Base-by-base conservation (phyloP, 2,888 invertebrate genomes). In the Magallana nippona region DNA sequence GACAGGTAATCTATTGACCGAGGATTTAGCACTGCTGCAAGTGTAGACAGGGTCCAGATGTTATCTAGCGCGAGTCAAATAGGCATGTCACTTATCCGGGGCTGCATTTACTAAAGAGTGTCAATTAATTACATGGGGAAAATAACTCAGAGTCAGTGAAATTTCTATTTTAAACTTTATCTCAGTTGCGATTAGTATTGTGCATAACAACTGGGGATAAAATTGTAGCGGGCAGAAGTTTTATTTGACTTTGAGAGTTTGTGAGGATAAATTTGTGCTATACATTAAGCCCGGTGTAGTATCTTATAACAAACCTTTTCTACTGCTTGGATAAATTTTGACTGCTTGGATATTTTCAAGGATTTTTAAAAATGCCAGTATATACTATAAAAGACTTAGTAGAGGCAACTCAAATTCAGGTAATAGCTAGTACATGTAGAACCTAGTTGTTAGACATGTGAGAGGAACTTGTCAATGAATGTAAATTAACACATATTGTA, bases 401-500 rank as follows among this genome's bases (percentile, higher is more conserved):
- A 22, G 71, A 71, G 27, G 71, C 71, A 71, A 71, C 71, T 22
- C 71, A 71, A 27, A 22, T 27, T 27, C 71, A 71, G 71, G 71
- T 71, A 71, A 27, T 71, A 15, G 13, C n/a, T n/a, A n/a, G n/a
- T n/a, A n/a, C n/a, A n/a, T n/a, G n/a, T 13, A 11, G 11, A 27
- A 63, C 1, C 19, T 63, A 22, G 8, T 19, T 19, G 19, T 8
- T 44, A 44, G 44, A n/a, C n/a, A n/a, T n/a, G 44, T 44, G 5
- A 44, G 3, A 44, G 44, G 44, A 44, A 44, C 44, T 44, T 44
- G n/a, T n/a, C n/a, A n/a, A n/a, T n/a, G 44, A 44, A 44, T 44
- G 10, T 44, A 44, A 44, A 44, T 8, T 44, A 44, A 44, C 3
- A 3, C 3, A 32, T 32, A 32, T 1, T 44, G 10, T 44, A 44